These are phyloP conservation scores for Tetraneura akinire DNA, from an alignment of 1,140 invertebrate genomes.

Conservation along the genomic window DNA sequence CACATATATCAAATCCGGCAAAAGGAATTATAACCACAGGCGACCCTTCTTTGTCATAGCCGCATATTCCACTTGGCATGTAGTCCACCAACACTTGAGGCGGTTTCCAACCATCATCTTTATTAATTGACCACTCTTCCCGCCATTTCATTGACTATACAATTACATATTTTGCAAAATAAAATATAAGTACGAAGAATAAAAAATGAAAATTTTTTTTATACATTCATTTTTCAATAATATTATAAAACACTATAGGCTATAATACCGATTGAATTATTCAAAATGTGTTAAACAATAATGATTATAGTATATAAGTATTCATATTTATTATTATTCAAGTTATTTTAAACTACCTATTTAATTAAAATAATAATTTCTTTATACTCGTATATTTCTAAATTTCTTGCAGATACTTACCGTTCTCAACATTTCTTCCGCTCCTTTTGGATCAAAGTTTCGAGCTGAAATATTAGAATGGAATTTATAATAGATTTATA, in stretches of 20 bases:
- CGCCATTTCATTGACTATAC: constrained; percentile 75
- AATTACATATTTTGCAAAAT: neutral
- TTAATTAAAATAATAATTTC: too few relatives aligned
- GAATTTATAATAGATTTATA: too few relatives aligned
- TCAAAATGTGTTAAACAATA: too few relatives aligned
- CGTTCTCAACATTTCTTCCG: constrained; percentile 83
- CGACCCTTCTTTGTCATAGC: constrained; percentile 82
- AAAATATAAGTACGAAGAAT: too few relatives aligned
- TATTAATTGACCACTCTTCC: constrained; percentile 76
- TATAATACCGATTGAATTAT: too few relatives aligned
- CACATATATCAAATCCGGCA: constrained; percentile 73
- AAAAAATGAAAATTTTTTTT: too few relatives aligned
- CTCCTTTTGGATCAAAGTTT: constrained; percentile 76
- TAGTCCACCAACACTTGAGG: constrained; percentile 73
- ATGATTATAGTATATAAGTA: too few relatives aligned
- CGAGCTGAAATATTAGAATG: constrained; percentile 69
- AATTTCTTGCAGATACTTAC: constrained; percentile 62
- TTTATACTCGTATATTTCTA: too few relatives aligned
- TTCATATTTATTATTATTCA: too few relatives aligned
- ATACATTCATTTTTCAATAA: too few relatives aligned
- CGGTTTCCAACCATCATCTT: constrained; percentile 67
- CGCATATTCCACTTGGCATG: constrained; percentile 74
- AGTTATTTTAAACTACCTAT: too few relatives aligned
- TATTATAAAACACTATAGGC: too few relatives aligned
- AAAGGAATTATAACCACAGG: constrained; percentile 78